phyloP scores from a whole-genome alignment of 2,797 vertebrate species.

The Phalanger gymnotis region DNA sequence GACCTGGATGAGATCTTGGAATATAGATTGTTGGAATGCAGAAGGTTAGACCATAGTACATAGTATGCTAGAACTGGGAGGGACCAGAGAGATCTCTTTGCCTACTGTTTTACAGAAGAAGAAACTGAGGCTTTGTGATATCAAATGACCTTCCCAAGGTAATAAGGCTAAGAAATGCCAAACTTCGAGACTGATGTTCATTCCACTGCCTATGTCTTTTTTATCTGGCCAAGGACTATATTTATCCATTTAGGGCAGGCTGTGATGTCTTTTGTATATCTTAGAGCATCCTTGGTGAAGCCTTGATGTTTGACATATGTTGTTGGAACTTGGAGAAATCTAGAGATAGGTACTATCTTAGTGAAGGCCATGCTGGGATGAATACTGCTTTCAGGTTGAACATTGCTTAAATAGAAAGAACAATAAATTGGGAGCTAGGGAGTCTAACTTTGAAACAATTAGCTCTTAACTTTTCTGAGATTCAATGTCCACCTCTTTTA shows the following conservation, averaged over 20 bases:
- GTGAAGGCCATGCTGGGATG: background rate
- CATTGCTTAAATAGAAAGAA: background rate
- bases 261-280: background rate
- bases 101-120: background rate
- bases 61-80: background rate
- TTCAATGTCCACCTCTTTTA: background rate
- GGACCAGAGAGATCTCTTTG: background rate
- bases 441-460: background rate
- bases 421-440: background rate
- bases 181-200: background rate
- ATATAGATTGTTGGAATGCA: background rate
- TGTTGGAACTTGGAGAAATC: background rate
- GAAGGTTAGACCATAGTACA: background rate
- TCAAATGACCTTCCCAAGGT: background rate
- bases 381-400: background rate
- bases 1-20: background rate
- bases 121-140: background rate
- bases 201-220: background rate
- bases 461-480: background rate
- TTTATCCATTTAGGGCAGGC: background rate
- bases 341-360: background rate
- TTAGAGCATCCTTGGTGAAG: background rate
- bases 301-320: background rate
- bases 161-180: background rate
- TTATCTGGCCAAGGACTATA: background rate